Conservation (phyloP, 2,888 invertebrate species). For the Cryptus armator region DNA sequence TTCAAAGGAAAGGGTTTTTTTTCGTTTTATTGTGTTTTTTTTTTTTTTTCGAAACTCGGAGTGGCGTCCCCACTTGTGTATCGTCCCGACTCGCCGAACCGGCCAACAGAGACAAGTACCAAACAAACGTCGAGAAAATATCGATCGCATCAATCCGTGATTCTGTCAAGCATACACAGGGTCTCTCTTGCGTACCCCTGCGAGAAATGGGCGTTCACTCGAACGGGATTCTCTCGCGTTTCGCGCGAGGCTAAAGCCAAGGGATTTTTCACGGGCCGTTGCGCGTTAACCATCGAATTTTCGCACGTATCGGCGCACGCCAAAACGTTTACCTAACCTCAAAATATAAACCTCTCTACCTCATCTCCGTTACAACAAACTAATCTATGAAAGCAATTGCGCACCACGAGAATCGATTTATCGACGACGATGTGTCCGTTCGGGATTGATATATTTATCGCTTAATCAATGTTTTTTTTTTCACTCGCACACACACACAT, state of each 20-base stretch:
- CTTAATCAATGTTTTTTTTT: neutral
- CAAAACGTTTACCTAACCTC: constrained; percentile 80
- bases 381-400: neutral
- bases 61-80: constrained; percentile 19
- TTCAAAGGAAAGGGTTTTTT: neutral
- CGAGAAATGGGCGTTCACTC: constrained; percentile 84
- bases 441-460: neutral
- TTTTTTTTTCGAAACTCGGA: neutral
- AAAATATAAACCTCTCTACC: constrained; percentile 46
- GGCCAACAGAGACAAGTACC: constrained; percentile 7
- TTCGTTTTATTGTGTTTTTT: constrained; percentile 35
- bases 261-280: constrained; percentile 64
- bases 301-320: constrained; percentile 75
- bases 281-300: constrained; percentile 78
- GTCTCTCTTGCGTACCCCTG: constrained; percentile 64
- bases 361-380: neutral
- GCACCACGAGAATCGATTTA: neutral
- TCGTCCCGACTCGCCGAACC: constrained; percentile 60
- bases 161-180: constrained; percentile 78
- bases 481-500: neutral
- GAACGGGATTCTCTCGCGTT: constrained; percentile 66
- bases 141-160: constrained; percentile 83
- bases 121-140: constrained; percentile 73
- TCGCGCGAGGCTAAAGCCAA: constrained; percentile 35
- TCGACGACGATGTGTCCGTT: neutral